Conservation (phyloP, 2,113 vertebrate species). For the Sterrhoptilus dennistouni region DNA sequence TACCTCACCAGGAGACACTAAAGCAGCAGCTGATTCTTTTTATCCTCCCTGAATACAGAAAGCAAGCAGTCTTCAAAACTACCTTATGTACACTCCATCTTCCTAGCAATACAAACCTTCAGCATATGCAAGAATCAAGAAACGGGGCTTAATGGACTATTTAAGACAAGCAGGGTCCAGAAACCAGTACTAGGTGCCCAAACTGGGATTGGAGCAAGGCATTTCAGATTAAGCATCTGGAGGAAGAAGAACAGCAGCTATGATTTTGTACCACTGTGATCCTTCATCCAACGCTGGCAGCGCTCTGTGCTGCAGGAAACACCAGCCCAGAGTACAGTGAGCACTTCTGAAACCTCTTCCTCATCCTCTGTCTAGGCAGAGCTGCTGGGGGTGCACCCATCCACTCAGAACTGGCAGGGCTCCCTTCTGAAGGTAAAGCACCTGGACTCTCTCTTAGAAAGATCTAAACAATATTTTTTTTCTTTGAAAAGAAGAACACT, state of each 20-base stretch:
- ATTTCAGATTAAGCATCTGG: neutral
- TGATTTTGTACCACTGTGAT: neutral
- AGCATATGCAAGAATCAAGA: neutral
- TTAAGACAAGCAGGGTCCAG: neutral
- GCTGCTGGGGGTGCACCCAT: neutral
- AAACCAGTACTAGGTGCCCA: neutral
- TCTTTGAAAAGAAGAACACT: neutral
- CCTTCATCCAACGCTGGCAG: neutral
- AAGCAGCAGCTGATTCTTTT: neutral
- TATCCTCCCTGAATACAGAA: neutral
- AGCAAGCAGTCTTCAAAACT: neutral
- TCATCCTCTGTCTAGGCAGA: neutral
- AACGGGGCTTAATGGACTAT: neutral
- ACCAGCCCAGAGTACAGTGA: accelerated
- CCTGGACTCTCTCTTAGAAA: neutral
- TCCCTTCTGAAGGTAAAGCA: neutral
- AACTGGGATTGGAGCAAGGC: neutral
- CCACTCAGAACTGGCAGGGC: neutral
- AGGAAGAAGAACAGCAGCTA: neutral
- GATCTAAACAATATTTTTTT: neutral
- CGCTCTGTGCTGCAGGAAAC: accelerated
- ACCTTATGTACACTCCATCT: neutral
- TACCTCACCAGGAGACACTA: neutral
- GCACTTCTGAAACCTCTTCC: neutral
- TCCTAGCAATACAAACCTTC: neutral